A percentile compares a stretch with the other conserved stretches of the same genome.
Conservation (phyloP, 2,888 invertebrate genomes). For the Horisme vitalbata region DNA sequence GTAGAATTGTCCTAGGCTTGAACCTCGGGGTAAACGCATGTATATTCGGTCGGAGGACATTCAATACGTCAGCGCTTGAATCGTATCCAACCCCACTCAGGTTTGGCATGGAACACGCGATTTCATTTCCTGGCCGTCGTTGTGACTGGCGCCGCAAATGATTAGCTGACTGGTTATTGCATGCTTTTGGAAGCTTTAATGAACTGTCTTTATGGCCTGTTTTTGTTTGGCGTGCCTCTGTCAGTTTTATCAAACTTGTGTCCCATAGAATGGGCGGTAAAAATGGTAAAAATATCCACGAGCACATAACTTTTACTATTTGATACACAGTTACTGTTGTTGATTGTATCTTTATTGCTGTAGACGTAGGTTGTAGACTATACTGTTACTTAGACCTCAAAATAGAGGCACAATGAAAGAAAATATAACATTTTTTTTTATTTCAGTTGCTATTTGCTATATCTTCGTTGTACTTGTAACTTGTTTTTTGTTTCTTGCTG, state of each 20-base stretch:
- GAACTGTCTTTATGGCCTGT: not conserved
- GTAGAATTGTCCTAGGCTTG: not conserved
- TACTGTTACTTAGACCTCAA: too few relatives aligned
- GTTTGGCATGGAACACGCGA: conserved; percentile 44
- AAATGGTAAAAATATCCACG: too few relatives aligned
- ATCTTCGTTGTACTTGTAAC: too few relatives aligned
- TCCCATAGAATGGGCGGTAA: too few relatives aligned
- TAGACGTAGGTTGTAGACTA: too few relatives aligned
- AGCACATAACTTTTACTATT: too few relatives aligned
- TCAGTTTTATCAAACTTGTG: not conserved
- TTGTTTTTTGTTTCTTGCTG: too few relatives aligned
- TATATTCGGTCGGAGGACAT: conserved; percentile 23
- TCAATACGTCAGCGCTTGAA: conserved; percentile 45
- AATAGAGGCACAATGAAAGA: too few relatives aligned
- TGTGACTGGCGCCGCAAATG: conserved; percentile 21
- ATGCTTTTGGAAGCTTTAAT: conserved; percentile 2
- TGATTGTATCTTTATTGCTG: too few relatives aligned
- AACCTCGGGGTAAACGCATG: conserved; percentile 20
- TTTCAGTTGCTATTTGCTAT: too few relatives aligned
- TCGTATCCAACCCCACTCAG: conserved; percentile 43
- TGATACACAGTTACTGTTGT: too few relatives aligned
- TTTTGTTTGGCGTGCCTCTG: not conserved
- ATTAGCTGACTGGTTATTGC: conserved; percentile 19
- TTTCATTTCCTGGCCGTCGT: conserved; percentile 42
- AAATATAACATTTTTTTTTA: too few relatives aligned